Evolutionary conservation across 2,888 invertebrate species (phyloP), one percentile per base, ranked within the genome.

Genomic region (Pheosia gnoma): DNA sequence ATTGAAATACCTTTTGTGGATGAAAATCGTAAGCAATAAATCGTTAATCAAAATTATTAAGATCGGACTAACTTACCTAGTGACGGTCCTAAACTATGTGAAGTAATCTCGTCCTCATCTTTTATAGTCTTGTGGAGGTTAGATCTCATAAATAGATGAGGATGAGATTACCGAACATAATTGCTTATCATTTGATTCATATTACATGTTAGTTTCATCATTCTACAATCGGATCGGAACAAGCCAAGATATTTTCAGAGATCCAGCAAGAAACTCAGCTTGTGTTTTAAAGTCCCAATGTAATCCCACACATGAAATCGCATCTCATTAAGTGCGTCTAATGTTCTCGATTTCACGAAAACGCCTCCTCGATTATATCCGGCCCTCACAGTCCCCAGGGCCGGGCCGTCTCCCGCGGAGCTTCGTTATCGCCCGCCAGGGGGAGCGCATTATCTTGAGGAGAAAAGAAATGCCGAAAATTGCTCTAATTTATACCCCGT

Each of bases 391-490:
- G 25, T 25, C 25, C 25, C 25, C 25, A 25, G n/a, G 8, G n/a
- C 47, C 37, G 49, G 49, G 59, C 25, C 25, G 25, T 78, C 81
- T 78, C 86, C 84, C 77, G 83, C 64, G 79, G 88, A 77, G 85
- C 74, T 86, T 89, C 88, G 85, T 90, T 90, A 90, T 85, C 84
- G 74, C 67, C 75, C 86, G 71, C 86, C 79, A 68, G 72, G 88
- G 88, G 88, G 82, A 76, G 80, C 71, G 84, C 78, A 87, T 89
- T 90, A 89, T 88, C 86, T 85, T 81, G 80, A 84, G 81, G 69
- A 81, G 86, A 83, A 85, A 87, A 87, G 85, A 87, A 89, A 87
- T 86, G 82, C 81, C 82, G 79, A 79, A 87, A 88, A 90, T 88
- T 81, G 80, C 78, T 82, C 81, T 90, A 89, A 90, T 90, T 83